These are phyloP conservation scores for Corythoichthys intestinalis DNA, from an alignment of 2,113 vertebrate genomes.

Conservation along the genomic window DNA sequence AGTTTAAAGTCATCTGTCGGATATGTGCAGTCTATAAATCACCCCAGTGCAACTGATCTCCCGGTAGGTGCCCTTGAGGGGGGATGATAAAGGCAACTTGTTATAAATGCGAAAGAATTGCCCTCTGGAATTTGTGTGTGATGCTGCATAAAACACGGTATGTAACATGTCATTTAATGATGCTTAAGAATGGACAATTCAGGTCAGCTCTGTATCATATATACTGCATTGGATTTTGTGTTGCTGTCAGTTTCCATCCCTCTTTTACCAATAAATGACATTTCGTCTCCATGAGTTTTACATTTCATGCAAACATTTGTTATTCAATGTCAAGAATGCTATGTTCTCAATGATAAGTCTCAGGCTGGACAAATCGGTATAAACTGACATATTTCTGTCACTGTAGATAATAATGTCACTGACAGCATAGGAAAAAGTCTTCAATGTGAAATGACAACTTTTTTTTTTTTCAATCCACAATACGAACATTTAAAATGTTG, in stretches of 20 bases:
- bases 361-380: not conserved
- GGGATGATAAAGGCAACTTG: not conserved
- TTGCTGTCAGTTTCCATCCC: not conserved
- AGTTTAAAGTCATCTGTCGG: constrained; percentile 34
- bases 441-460: not conserved
- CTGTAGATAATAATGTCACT: not conserved
- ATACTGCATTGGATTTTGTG: not conserved
- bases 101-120: not conserved
- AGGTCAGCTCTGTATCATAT: not conserved
- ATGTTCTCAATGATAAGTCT: not conserved
- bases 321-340: not conserved
- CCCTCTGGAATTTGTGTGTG: not conserved
- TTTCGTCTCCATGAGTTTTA: not conserved
- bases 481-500: not conserved
- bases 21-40: constrained; percentile 42
- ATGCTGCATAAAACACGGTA: not conserved
- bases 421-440: not conserved
- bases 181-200: not conserved
- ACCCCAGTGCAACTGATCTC: not conserved
- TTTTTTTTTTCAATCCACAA: not conserved
- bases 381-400: not conserved
- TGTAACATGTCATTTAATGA: not conserved
- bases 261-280: not conserved
- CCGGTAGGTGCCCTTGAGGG: not conserved
- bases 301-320: not conserved